A percentile compares a stretch with the other conserved stretches of the same genome.
Evolutionary conservation across 2,113 vertebrate genomes (phyloP).

Genomic region (Cygnus atratus): DNA sequence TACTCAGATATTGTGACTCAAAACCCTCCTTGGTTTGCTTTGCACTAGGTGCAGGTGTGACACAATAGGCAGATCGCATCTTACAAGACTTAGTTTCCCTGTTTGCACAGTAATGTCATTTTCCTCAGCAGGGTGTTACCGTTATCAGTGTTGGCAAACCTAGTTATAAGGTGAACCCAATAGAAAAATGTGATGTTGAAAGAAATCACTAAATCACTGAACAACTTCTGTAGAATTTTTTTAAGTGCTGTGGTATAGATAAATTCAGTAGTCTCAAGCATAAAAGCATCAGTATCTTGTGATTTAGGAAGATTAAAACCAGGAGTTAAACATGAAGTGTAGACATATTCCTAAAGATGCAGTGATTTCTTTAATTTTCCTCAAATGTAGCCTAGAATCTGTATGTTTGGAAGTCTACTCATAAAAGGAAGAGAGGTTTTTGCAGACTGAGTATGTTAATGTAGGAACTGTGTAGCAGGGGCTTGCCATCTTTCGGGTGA

Average conservation of each 20-base stretch:
- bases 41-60: background rate
- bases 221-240: background rate
- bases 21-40: background rate
- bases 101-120: background rate
- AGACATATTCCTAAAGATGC: background rate
- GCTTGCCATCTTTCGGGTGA: background rate
- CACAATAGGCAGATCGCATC: background rate
- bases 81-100: background rate
- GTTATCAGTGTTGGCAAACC: background rate
- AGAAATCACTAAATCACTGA: background rate
- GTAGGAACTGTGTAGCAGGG: background rate
- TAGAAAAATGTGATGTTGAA: background rate
- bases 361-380: background rate
- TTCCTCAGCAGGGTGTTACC: background rate
- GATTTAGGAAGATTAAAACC: background rate
- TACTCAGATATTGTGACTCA: background rate
- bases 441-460: no score
- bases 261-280: background rate
- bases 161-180: background rate
- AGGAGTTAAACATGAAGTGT: background rate
- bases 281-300: background rate
- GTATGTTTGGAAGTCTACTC: background rate
- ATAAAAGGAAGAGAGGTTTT: no score
- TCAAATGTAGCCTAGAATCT: background rate
- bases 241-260: background rate